Conservation (phyloP, 2,888 invertebrate genomes). For the Listrodromus nycthemerus region DNA sequence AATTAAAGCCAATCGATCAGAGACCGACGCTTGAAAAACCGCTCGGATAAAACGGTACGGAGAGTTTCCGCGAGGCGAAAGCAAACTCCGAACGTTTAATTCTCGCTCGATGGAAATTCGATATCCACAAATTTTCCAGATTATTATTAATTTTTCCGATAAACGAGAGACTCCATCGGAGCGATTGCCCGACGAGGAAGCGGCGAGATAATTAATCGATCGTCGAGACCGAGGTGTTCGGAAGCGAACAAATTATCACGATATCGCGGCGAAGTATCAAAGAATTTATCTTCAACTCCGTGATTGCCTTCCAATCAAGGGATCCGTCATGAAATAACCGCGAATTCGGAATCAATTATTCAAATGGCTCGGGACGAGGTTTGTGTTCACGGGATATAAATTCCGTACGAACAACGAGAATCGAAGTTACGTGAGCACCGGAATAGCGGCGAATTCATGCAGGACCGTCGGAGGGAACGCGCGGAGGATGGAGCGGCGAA, state of each 20-base stretch:
- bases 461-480: neutral
- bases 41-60: neutral
- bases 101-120: neutral
- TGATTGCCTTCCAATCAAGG: neutral
- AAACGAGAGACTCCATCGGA: neutral
- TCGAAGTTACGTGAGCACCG: neutral
- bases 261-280: neutral
- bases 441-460: neutral
- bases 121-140: neutral
- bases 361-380: neutral
- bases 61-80: neutral
- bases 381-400: neutral
- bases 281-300: neutral
- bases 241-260: neutral
- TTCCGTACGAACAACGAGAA: neutral
- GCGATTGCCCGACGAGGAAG: neutral
- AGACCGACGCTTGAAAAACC: constrained; percentile 30
- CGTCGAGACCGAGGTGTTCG: neutral
- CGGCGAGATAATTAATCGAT: neutral
- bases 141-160: neutral
- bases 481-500: constrained; percentile 15
- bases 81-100: neutral
- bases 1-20: constrained; percentile 61
- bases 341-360: neutral
- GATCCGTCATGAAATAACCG: neutral